Evolutionary conservation across 1,140 invertebrate genomes (phyloP), one percentile per base, ranked within the genome.

Genomic region (Tetramorium parvispinum): DNA sequence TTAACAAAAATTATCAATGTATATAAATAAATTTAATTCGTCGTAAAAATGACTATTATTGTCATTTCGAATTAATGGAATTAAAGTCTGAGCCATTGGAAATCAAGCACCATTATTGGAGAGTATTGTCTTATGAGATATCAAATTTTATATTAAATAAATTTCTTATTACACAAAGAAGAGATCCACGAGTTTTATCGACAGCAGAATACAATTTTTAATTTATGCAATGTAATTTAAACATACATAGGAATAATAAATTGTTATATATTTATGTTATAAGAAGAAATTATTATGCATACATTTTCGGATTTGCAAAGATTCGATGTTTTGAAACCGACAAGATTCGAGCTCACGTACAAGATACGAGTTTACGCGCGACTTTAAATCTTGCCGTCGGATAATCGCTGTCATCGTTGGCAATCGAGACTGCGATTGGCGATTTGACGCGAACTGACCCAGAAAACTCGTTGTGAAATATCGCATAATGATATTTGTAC

Each of bases 351-450:
- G 16, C 10, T 53, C 8, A 16, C 11, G 3, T 46, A 37, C 18
- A 5, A 27, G 37, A 49, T 18, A 37, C 51, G 10, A 59, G 43
- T 46, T 40, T 32, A 16, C 21, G 53, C 24, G 81, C 13, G 46
- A 81, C 40, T 32, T 68, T 7, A 40, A 59, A 89, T 89, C 63
- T 77, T 81, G 76, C 89, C 89, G 89, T 89, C 89, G 86, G 89
- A 90, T 63, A 75, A 40, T 66, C 8, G 73, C 27, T n/a, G 40
- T 43, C 43, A 51, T 73, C 18, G 49, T n/a, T 11, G 46, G 27
- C 32, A 16, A 49, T 57, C 46, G n/a, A 27, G 21, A 59, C 10
- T n/a, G 37, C 37, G 51, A 59, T 59, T 3, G 78, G 24, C 18
- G 10, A 57, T 68, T n/a, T 27, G 53, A 76, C 13, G n/a, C n/a